Percentiles rank a stretch among this genome's conserved stretches.
Conservation (phyloP, 2,797 vertebrate genomes). For the Cetoscarus ocellatus region DNA sequence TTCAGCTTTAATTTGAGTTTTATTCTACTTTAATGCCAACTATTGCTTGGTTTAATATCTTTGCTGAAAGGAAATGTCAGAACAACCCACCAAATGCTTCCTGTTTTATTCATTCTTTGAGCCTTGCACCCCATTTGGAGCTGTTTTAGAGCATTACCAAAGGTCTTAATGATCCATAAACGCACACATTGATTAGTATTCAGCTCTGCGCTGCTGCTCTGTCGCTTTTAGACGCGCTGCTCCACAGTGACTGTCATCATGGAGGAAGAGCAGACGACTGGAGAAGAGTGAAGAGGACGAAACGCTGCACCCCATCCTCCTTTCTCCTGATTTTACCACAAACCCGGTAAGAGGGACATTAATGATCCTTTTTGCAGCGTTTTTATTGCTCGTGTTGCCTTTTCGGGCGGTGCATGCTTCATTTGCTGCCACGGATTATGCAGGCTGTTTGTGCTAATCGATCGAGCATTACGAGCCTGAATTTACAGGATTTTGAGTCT, state of each 20-base stretch:
- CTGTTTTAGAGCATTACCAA: neutral
- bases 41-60: no score
- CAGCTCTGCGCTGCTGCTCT: slow-evolving; percentile 41
- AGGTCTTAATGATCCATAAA: no score
- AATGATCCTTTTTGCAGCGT: fast-evolving
- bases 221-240: slow-evolving; percentile 42
- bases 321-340: neutral
- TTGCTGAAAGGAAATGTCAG: no score
- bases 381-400: neutral
- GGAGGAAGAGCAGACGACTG: slow-evolving; percentile 74
- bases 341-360: slow-evolving; percentile 42
- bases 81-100: neutral
- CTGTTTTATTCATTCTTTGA: neutral
- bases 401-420: no score
- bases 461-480: neutral
- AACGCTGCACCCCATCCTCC: slow-evolving; percentile 10
- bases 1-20: no score
- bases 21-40: no score
- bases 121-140: neutral
- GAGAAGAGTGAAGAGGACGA: slow-evolving; percentile 59
- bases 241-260: slow-evolving; percentile 68
- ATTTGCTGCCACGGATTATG: slow-evolving; percentile 33
- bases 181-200: neutral
- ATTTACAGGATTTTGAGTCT: neutral
- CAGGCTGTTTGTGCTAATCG: slow-evolving; percentile 30